A percentile compares a stretch with the other conserved stretches of the same genome.
These are phyloP conservation scores for Pangasius sanitwongsei DNA, from an alignment of 2,797 vertebrate species.

Conservation along the genomic window DNA sequence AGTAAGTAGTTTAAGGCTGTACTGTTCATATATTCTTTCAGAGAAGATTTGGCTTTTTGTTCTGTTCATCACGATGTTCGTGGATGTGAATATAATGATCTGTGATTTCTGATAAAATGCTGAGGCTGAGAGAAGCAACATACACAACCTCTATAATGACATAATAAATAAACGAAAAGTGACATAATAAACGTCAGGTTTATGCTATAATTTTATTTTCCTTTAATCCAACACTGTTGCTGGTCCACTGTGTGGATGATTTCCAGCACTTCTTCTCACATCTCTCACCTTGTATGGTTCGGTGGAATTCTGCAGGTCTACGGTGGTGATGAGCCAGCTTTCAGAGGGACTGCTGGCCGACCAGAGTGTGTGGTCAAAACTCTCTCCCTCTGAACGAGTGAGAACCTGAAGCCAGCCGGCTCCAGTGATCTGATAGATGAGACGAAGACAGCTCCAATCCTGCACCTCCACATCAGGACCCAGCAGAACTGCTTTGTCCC, in stretches of 20 bases:
- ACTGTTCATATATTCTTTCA: background rate
- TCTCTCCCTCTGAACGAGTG: conserved; percentile 80
- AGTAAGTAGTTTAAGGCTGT: background rate
- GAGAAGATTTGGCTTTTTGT: background rate
- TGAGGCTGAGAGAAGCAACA: background rate
- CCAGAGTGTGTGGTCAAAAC: conserved; percentile 88
- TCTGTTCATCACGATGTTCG: background rate
- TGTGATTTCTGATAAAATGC: background rate
- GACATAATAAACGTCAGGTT: background rate
- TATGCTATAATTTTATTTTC: background rate
- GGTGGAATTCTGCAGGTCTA: conserved; percentile 83
- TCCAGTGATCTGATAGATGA: conserved; percentile 86
- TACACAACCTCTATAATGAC: background rate
- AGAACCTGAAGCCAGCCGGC: conserved; percentile 79
- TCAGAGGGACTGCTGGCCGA: conserved; percentile 82
- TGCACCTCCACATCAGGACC: conserved; percentile 82
- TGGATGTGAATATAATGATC: background rate
- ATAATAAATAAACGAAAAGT: background rate
- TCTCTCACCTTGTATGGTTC: conserved; percentile 82
- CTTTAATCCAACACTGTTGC: background rate
- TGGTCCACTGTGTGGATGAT: background rate
- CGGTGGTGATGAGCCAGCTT: conserved; percentile 89
- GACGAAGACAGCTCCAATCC: conserved; percentile 90
- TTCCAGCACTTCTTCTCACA: background rate
- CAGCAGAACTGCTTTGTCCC: conserved; percentile 78